phyloP scores from a whole-genome alignment of 2,888 invertebrate species.

The Balanococcus diminutus region DNA sequence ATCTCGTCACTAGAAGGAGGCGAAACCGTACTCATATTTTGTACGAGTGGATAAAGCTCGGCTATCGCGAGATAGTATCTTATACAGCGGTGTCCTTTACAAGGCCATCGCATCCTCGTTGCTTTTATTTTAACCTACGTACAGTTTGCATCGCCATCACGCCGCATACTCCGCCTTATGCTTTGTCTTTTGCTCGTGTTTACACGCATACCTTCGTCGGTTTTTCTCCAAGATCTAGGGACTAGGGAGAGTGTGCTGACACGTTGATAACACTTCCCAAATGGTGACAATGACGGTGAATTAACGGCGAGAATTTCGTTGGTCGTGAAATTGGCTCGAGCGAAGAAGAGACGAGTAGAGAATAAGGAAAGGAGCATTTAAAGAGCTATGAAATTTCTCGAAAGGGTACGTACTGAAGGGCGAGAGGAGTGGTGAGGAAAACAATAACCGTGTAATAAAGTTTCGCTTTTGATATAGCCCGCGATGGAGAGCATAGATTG shows the following conservation, averaged over 20 bases:
- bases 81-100: not conserved
- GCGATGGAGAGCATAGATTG: not conserved
- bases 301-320: not conserved
- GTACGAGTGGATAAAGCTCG: not conserved
- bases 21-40: not conserved
- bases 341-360: not conserved
- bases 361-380: not conserved
- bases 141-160: not conserved
- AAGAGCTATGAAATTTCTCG: not conserved
- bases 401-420: not conserved
- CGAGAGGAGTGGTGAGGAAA: not conserved
- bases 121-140: not conserved
- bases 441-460: not conserved
- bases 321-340: not conserved
- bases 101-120: not conserved
- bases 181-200: not conserved
- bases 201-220: not conserved
- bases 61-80: not conserved
- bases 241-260: not conserved
- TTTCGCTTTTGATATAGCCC: not conserved
- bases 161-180: not conserved
- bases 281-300: not conserved
- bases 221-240: too few species aligned
- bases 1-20: not conserved
- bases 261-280: not conserved